These are phyloP conservation scores for Ophonus ardosiacus DNA, from an alignment of 2,888 invertebrate genomes.

Conservation along the genomic window DNA sequence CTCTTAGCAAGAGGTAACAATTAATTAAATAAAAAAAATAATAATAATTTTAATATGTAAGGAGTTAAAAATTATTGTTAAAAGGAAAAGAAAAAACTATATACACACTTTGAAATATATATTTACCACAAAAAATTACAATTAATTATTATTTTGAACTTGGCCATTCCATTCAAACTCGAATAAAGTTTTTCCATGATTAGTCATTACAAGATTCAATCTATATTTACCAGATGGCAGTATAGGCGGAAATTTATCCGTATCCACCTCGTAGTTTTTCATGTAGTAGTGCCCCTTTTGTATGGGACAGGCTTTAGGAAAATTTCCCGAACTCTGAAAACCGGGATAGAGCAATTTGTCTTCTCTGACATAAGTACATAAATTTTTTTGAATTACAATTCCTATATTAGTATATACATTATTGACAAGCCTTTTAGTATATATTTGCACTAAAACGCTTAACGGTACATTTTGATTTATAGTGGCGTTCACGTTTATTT, in stretches of 20 bases:
- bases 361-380: slow-evolving; percentile 4
- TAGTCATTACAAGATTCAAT: not conserved
- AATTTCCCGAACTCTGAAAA: not conserved
- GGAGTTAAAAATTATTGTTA: too few species aligned
- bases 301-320: slow-evolving; percentile 9
- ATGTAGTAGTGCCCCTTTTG: slow-evolving; percentile 28
- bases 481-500: slow-evolving; percentile 19
- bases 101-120: too few species aligned
- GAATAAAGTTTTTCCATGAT: not conserved
- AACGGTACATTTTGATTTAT: not conserved
- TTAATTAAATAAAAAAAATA: too few species aligned
- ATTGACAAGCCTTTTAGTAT: not conserved
- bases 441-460: not conserved
- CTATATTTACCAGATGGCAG: slow-evolving; percentile 15
- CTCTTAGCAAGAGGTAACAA: too few species aligned
- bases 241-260: not conserved
- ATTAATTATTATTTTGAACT: not conserved
- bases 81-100: too few species aligned
- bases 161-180: not conserved
- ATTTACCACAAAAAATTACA: not conserved
- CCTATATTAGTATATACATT: not conserved
- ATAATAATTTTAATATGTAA: too few species aligned
- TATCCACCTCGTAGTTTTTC: slow-evolving; percentile 4
- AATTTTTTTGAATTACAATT: slow-evolving; percentile 26
- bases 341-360: slow-evolving; percentile 34